phyloP scores from a whole-genome alignment of 2,888 invertebrate genomes.

The Didymodactylos carnosus region DNA sequence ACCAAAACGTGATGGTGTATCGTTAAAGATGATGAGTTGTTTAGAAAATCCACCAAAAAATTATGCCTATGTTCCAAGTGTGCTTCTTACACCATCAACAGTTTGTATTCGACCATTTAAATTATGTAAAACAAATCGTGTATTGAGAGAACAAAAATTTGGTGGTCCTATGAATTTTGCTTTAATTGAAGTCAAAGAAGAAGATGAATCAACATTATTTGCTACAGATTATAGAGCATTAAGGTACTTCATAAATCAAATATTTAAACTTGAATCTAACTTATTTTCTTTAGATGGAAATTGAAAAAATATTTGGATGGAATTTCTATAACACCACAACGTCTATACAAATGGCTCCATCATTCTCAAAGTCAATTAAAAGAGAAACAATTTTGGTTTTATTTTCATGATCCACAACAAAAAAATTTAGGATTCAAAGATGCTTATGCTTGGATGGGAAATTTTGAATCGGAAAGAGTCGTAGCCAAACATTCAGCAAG shows the following conservation, averaged over 20 bases:
- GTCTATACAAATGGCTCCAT: neutral
- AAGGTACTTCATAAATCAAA: too few species aligned
- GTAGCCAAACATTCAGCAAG: neutral
- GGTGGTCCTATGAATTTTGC: neutral
- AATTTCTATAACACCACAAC: neutral
- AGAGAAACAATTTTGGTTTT: neutral
- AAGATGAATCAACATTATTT: neutral
- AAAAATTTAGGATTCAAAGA: neutral
- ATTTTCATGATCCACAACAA: neutral
- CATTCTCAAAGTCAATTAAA: neutral
- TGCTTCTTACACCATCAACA: neutral
- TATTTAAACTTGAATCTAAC: too few species aligned
- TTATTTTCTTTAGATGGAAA: neutral
- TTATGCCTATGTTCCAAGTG: neutral
- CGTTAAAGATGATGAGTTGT: neutral
- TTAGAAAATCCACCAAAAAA: neutral
- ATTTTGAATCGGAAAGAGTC: neutral
- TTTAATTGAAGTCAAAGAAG: neutral
- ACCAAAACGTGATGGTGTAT: neutral
- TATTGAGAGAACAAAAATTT: neutral
- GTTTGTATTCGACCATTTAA: neutral
- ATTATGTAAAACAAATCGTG: neutral
- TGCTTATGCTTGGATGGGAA: neutral
- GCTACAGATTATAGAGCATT: too few species aligned
- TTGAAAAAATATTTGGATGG: neutral